Conservation (phyloP, 2,888 invertebrate species). For the Calliopum simillimum region DNA sequence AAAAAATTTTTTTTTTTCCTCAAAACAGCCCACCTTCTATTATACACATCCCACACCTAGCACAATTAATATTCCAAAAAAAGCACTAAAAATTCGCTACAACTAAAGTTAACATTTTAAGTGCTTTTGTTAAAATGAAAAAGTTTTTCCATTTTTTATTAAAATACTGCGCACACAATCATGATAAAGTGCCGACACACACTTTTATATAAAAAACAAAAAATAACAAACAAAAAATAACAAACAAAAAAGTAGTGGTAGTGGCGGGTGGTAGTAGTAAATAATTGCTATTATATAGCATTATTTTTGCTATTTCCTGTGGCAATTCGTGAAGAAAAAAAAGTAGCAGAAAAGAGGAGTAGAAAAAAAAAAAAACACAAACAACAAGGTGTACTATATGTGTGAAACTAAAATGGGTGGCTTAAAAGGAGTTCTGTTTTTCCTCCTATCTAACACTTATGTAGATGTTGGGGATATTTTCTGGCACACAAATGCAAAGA, state of each 20-base stretch:
- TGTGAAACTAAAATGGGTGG: neutral
- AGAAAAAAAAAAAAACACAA: neutral
- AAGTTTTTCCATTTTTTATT: too few species aligned
- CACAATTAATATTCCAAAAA: neutral
- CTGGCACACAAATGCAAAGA: too few species aligned
- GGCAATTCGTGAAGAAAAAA: neutral
- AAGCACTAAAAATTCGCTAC: conserved; percentile 14
- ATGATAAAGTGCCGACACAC: neutral
- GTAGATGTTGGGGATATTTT: too few species aligned
- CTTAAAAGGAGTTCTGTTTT: neutral
- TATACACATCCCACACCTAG: neutral
- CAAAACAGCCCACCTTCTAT: too few species aligned
- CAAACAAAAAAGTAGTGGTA: neutral
- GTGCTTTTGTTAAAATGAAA: conserved; percentile 16
- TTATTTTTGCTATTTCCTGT: conserved; percentile 45
- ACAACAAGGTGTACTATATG: neutral
- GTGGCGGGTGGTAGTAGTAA: conserved; percentile 4
- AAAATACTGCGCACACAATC: too few species aligned
- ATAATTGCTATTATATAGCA: conserved; percentile 23
- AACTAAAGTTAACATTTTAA: conserved; percentile 17
- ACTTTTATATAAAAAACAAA: neutral
- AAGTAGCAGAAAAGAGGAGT: neutral
- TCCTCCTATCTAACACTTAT: too few species aligned
- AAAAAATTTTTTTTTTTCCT: too few species aligned
- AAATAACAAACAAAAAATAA: neutral